Evolutionary conservation across 1,140 invertebrate genomes (phyloP), one percentile per base, ranked within the genome.

Genomic region (Alviniconcha marisindica): DNA sequence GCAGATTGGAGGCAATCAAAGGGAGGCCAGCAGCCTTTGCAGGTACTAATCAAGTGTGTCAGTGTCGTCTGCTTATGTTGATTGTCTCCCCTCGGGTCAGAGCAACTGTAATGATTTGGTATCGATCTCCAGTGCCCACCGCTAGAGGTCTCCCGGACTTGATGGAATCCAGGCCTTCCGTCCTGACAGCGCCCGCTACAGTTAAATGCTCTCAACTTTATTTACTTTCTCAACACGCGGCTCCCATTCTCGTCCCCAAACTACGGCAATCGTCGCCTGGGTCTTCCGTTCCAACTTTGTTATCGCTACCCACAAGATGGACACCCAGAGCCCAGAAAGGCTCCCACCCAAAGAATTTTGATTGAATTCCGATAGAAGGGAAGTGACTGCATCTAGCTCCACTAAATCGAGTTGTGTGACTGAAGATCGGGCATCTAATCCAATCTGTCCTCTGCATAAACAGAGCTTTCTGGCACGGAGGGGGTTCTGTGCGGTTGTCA

Each of bases 21-120:
- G 51, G 76, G 76, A 54, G 42, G 44, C 44, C 48, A 77, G 40
- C n/a, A 12, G 48, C 76, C 31, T 77, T 77, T 54, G 44, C 48
- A 77, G 76, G 76, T 77, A 56, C 51, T 77, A 54, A 77, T 77
- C 76, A 77, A 77, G 48, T 77, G 76, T 77, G 76, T 77, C 76
- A 77, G 48, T 77, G 44, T 77, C 76, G 51, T 77, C 76, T 77
- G 76, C 76, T 56, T 77, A 77, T 77, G 76, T 56, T 77, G 76
- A 77, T 77, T 77, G 51, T 77, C 51, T 56, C 48, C 31, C 76
- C 48, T 51, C 76, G 31, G 33, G 76, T 38, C 40, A 48, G 28
- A 77, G 76, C 51, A 56, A 33, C 42, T 77, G 24, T 56, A 56
- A 56, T 77, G 76, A 77, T 54, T 48, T 12, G 24, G 21, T 77